Evolutionary conservation across 2,113 vertebrate genomes (phyloP).

Genomic region (Solea senegalensis): DNA sequence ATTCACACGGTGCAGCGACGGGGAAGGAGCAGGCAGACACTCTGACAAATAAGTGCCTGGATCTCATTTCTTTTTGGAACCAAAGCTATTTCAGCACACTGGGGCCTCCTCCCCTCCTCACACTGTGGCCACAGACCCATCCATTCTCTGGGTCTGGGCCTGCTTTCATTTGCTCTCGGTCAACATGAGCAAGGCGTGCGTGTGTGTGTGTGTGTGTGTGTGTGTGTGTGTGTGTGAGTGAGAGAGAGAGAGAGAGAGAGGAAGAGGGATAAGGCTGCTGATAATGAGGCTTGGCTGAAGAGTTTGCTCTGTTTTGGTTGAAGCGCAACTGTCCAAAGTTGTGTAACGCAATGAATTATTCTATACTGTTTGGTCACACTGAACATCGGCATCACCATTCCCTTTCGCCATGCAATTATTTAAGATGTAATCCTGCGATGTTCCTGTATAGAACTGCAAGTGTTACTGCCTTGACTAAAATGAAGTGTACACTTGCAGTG

Average conservation of each 20-base stretch:
- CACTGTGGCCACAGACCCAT: conserved; percentile 61
- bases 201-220: conserved; percentile 24
- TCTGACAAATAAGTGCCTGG: conserved; percentile 83
- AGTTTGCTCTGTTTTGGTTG: conserved; percentile 92
- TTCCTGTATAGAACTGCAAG: too few species aligned
- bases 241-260: conserved; percentile 3
- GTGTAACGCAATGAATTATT: conserved; percentile 20
- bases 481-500: too few species aligned
- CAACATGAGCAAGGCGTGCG: conserved; percentile 43
- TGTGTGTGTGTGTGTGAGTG: conserved; percentile 2
- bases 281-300: conserved; percentile 89
- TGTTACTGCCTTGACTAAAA: too few species aligned
- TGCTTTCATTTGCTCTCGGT: conserved; percentile 66
- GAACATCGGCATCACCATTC: not conserved
- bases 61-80: conserved; percentile 80
- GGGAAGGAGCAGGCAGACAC: conserved; percentile 78
- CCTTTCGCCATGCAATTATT: not conserved
- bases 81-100: conserved; percentile 76
- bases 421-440: too few species aligned
- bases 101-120: conserved; percentile 72
- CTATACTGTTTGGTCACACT: not conserved
- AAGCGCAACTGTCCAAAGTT: conserved; percentile 84
- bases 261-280: conserved; percentile 68
- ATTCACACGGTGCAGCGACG: conserved; percentile 80
- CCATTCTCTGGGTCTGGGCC: conserved; percentile 62